These are phyloP conservation scores for Epinephelus malabaricus DNA, from an alignment of 2,797 vertebrate species.

Conservation along the genomic window DNA sequence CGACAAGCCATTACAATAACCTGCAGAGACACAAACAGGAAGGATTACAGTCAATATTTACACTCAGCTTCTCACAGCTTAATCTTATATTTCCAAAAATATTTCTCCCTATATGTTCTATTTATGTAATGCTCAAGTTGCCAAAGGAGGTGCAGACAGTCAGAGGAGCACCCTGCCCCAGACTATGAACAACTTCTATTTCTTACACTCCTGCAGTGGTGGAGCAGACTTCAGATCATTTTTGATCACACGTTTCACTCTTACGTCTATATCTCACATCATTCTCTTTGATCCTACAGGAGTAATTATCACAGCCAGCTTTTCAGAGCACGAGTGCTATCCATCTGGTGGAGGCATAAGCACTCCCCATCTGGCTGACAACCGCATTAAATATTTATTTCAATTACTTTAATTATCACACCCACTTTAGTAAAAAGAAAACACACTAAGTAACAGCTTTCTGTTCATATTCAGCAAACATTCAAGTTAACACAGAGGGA, in stretches of 20 bases:
- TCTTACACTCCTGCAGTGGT: not conserved
- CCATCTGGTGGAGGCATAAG: conserved; percentile 53
- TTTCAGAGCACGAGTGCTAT: conserved; percentile 22
- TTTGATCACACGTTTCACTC: conserved; percentile 26
- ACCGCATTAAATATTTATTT: conserved; percentile 45
- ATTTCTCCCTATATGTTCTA: not conserved
- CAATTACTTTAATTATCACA: conserved; percentile 35
- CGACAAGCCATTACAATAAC: conserved; percentile 98
- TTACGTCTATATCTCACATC: conserved; percentile 21
- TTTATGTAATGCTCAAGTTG: not conserved
- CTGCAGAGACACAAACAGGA: conserved; percentile 79
- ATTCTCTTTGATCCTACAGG: conserved; percentile 39
- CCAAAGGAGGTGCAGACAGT: conserved; percentile 4
- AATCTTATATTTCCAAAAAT: conserved; percentile 25
- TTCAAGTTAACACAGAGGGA: not conserved
- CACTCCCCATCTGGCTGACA: conserved; percentile 43
- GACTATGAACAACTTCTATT: not conserved
- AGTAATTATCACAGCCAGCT: conserved; percentile 47
- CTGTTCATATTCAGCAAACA: not conserved
- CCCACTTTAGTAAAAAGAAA: not conserved
- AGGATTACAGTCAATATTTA: conserved; percentile 43
- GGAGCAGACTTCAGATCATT: not conserved
- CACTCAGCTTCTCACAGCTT: not conserved
- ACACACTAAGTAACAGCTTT: not conserved
- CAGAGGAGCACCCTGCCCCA: not conserved